Evolutionary conservation across 2,113 vertebrate genomes (phyloP).

Genomic region (Zootoca vivipara): DNA sequence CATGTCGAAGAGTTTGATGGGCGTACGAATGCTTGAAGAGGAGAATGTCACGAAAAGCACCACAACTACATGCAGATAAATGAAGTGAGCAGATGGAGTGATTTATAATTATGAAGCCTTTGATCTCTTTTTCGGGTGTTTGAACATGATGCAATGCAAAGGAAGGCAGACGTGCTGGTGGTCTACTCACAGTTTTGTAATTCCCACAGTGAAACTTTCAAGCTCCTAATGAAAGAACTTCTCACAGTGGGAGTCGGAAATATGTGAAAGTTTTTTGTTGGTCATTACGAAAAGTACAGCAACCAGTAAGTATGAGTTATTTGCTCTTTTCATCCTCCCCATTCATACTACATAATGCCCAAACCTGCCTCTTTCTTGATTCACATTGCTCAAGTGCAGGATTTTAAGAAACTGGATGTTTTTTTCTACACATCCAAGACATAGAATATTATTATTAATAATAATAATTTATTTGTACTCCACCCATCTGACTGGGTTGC

Average conservation of each 20-base stretch:
- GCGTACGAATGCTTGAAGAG: neutral
- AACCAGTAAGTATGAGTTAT: neutral
- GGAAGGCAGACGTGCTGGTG: neutral
- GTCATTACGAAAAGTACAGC: neutral
- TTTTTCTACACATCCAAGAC: neutral
- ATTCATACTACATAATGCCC: neutral
- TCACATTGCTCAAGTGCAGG: too few species aligned
- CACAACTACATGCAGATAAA: neutral
- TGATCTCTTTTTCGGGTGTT: neutral
- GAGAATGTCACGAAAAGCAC: neutral
- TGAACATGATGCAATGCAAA: neutral
- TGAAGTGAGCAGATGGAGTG: neutral
- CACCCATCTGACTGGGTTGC: too few species aligned
- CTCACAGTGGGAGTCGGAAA: neutral
- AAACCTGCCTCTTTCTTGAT: neutral
- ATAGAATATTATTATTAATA: too few species aligned
- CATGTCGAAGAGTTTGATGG: slow-evolving; percentile 18
- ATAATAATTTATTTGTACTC: too few species aligned
- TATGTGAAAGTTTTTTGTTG: neutral
- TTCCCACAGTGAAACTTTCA: neutral
- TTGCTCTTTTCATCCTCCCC: neutral
- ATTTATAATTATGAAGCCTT: neutral
- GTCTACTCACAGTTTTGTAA: neutral
- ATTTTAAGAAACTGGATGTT: neutral
- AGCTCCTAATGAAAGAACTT: neutral